Conservation (phyloP, 64 coral and sea anemone species). For the Anthopleura sola region DNA sequence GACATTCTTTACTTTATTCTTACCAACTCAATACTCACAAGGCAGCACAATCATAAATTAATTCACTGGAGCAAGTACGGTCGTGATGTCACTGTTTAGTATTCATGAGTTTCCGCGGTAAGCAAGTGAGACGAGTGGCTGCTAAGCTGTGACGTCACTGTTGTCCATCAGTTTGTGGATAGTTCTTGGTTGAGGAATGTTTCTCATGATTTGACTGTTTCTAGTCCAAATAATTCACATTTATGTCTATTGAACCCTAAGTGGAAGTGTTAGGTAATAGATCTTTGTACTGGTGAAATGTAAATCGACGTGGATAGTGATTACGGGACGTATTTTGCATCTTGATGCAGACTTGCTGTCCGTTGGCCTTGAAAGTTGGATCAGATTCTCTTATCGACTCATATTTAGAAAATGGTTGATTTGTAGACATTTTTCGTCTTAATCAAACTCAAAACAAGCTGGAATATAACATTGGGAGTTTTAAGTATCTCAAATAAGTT, state of each 20-base stretch:
- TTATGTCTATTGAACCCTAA: neutral
- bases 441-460: neutral
- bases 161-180: conserved; percentile 21
- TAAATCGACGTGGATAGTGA: neutral
- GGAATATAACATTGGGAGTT: neutral
- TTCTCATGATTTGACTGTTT: neutral
- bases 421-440: neutral
- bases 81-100: too few relatives aligned
- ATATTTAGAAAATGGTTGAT: neutral
- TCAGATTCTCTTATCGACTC: conserved; percentile 1
- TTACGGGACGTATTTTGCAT: neutral
- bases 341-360: neutral
- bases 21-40: too few relatives aligned
- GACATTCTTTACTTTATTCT: too few relatives aligned
- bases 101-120: neutral
- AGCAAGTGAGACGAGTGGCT: conserved; percentile 25
- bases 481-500: neutral
- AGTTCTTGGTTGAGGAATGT: conserved; percentile 53
- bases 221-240: conserved; percentile 7
- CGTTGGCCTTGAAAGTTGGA: neutral
- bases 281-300: neutral
- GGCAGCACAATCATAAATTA: too few relatives aligned
- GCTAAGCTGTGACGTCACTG: conserved; percentile 51
- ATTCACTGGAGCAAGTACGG: too few relatives aligned
- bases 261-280: neutral